These are phyloP conservation scores for Epistrophe grossulariae DNA, from an alignment of 2,888 invertebrate species.

Conservation along the genomic window DNA sequence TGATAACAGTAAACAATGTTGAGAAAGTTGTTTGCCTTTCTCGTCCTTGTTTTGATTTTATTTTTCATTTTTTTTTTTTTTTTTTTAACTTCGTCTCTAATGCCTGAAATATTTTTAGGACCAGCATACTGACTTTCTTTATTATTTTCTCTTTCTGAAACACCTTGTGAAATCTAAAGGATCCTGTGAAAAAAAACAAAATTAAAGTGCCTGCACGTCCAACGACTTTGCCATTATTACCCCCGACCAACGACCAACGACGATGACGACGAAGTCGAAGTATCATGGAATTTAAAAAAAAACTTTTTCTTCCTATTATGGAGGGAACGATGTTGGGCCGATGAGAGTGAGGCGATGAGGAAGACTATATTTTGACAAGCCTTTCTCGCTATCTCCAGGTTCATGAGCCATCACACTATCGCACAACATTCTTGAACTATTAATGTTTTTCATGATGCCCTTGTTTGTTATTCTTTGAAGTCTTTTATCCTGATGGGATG, in stretches of 20 bases:
- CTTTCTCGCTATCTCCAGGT: background rate
- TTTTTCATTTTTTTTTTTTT: conserved; percentile 20
- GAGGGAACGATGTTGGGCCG: background rate
- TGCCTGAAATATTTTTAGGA: conserved; percentile 2
- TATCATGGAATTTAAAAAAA: conserved; percentile 2
- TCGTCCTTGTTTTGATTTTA: conserved; percentile 37
- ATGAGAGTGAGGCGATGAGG: background rate
- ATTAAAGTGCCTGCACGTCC: conserved; percentile 42
- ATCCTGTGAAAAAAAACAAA: conserved; percentile 40
- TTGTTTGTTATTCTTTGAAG: conserved; percentile 4
- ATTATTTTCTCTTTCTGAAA: background rate
- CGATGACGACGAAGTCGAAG: background rate
- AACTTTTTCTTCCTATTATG: background rate
- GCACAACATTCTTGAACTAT: conserved; percentile 7
- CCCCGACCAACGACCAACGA: background rate
- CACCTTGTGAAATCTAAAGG: conserved; percentile 17
- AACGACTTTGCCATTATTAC: conserved; percentile 37
- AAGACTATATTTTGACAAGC: background rate
- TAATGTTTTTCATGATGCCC: background rate
- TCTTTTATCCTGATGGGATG: background rate
- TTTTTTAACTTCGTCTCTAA: conserved; percentile 14
- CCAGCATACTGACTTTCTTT: background rate
- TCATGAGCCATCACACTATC: background rate
- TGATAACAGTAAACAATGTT: conserved; percentile 46
- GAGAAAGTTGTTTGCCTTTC: conserved; percentile 11